A percentile compares a stretch with the other conserved stretches of the same genome.
These are phyloP conservation scores for Onychomys leucogaster DNA, from an alignment of 2,797 vertebrate species.

Conservation along the genomic window DNA sequence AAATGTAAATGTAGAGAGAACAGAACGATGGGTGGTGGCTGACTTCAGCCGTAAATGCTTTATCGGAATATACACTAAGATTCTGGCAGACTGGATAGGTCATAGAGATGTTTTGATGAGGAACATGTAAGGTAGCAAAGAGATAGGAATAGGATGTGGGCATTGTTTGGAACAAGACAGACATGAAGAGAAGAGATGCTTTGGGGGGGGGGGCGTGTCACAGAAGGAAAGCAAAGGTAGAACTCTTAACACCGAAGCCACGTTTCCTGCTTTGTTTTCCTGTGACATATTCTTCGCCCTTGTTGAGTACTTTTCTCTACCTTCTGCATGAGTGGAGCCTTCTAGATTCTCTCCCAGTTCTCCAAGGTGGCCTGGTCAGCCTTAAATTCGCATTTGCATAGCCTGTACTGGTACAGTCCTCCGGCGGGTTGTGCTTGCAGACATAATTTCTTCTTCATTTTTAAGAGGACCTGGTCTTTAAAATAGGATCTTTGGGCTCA, in stretches of 20 bases:
- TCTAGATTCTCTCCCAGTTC: not conserved
- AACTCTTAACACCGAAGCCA: not conserved
- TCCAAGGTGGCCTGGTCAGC: not conserved
- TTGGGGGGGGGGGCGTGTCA: not conserved
- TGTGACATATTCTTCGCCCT: not conserved
- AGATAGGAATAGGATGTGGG: not conserved
- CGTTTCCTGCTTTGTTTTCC: not conserved
- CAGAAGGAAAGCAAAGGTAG: not conserved
- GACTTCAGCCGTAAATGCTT: not conserved
- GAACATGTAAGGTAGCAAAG: not conserved
- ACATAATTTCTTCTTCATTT: constrained; percentile 9
- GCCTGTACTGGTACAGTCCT: not conserved
- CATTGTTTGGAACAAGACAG: not conserved
- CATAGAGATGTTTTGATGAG: not conserved
- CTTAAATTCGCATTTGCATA: not conserved
- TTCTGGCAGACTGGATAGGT: not conserved
- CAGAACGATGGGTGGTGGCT: not conserved
- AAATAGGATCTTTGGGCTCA: constrained; percentile 12
- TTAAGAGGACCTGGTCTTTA: not conserved
- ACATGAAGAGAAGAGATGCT: no score
- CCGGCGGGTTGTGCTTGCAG: not conserved
- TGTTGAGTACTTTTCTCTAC: not conserved
- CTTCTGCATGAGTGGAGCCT: not conserved
- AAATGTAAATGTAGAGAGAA: not conserved
- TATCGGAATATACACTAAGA: not conserved